Base-by-base conservation (phyloP, 2,797 vertebrate species). In the Cephalopachus bancanus region DNA sequence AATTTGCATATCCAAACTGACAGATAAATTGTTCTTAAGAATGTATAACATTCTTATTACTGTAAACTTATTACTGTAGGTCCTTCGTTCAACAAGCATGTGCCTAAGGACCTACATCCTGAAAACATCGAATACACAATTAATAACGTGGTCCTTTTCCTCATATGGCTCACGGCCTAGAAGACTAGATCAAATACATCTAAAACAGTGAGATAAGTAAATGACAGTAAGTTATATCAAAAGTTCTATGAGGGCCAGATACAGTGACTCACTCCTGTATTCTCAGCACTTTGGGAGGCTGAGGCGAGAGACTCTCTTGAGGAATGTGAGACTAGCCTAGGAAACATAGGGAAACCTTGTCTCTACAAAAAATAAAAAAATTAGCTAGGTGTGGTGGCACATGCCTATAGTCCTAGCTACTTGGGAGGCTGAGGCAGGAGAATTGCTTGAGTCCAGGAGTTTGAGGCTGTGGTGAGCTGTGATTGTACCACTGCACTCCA, bases 201-300 rank as follows among this genome's bases (percentile, higher is more conserved):
- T 95, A 59, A 91, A 93, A 91, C 15, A 62, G 55, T 72, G 51
- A 83, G 20, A 93, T 91, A 96, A 92, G 71, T 83, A 95, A 89
- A 80, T 69, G 33, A 72, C 71, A 49, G 33, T 64, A 59, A 92
- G 51, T 92, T 91, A 26, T 57, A 83, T 93, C 28, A 89, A 65
- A 95, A 95, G 33, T 79, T 16, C 60, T 78, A 20, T 81, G 37
- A 37, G 37, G 53, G n/a, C 37, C 8, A 10, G 10, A n/a, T 10
- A 10, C 20, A 19, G 19, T 37, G 67, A n/a, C 67, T 71, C 67
- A 71, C 0, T 9, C n/a, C 67, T 71, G 37, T 71, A 71, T 33
- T 71, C 37, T 33, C n/a, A 71, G n/a, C 67, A 37, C 17, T 37
- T 71, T 71, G 67, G 67, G n/a, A 71, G 67, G 67, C n/a, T 4